phyloP scores from a whole-genome alignment of 2,888 invertebrate species.

The Cistogaster globosa region DNA sequence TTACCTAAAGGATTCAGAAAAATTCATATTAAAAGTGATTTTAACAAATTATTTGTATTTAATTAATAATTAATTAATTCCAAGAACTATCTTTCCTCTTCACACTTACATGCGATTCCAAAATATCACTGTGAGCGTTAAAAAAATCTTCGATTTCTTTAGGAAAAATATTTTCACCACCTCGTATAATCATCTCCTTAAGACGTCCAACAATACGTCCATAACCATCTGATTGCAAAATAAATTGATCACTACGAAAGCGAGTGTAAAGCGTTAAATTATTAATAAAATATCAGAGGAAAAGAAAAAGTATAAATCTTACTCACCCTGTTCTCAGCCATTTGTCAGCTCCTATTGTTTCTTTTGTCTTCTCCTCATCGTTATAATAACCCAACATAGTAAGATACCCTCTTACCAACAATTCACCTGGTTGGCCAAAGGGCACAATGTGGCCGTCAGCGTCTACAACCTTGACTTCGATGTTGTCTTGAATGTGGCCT shows the following conservation, averaged over 20 bases:
- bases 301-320: neutral
- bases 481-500: constrained; percentile 85
- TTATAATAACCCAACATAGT: constrained; percentile 90
- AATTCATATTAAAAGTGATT: neutral
- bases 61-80: neutral
- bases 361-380: constrained; percentile 88
- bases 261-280: neutral
- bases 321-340: constrained; percentile 91
- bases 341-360: constrained; percentile 86
- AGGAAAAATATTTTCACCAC: constrained; percentile 93
- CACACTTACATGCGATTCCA: constrained; percentile 86
- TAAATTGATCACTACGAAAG: constrained; percentile 83
- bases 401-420: constrained; percentile 88
- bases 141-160: constrained; percentile 90
- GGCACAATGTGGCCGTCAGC: constrained; percentile 86
- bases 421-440: constrained; percentile 88
- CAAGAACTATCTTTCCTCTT: neutral
- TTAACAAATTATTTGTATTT: neutral
- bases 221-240: constrained; percentile 87
- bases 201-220: constrained; percentile 87
- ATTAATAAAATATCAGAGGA: neutral
- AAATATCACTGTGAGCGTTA: constrained; percentile 87
- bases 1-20: constrained; percentile 82
- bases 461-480: constrained; percentile 86
- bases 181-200: constrained; percentile 91